Evolutionary conservation across 2,888 invertebrate species (phyloP), one percentile per base, ranked within the genome.

Genomic region (Tortrix viridana): DNA sequence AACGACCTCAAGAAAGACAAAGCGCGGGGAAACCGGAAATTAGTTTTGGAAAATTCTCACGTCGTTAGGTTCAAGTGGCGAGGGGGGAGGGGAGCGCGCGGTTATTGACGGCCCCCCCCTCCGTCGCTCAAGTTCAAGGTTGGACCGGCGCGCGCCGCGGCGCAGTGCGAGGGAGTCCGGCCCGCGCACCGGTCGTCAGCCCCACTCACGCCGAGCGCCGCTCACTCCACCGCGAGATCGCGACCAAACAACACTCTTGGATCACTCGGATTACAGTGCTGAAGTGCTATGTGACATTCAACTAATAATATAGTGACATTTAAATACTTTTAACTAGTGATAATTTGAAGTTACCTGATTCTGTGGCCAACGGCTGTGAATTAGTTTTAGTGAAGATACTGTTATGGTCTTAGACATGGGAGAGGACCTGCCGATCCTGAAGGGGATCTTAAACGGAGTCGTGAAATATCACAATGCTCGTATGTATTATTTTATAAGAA

Each of bases 391-490:
- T 86, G 89, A 86, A 81, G 73, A 83, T 84, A 85, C 83, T 86
- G 81, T 84, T 77, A 89, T 91, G 89, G 89, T 92, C 81, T 88
- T 89, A 84, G 90, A 92, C 93, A 97, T 97, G 97, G 96, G 95
- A 86, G 97, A 97, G 94, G 97, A 97, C 93, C 93, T 97, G 90
- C 97, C 97, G 78, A 97, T 97, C 83, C 94, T 97, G 71, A 97
- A 97, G 91, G 96, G 97, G 84, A 97, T 97, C 90, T 94, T 97
- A 77, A 97, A 97, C 86, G 97, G 97, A 84, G 96, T 96, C 84
- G 96, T 97, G 87, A 96, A 96, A 91, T 97, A 97, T 91, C 97
- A 97, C 91, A 97, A 97, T 95, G 97, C 97, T 94, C 97, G 97
- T 97, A 97, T 92, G 97, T 97, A 93, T 92, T 79, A 74, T 76